Evolutionary conservation across 2,797 vertebrate genomes (phyloP).

Genomic region (Dermochelys coriacea): DNA sequence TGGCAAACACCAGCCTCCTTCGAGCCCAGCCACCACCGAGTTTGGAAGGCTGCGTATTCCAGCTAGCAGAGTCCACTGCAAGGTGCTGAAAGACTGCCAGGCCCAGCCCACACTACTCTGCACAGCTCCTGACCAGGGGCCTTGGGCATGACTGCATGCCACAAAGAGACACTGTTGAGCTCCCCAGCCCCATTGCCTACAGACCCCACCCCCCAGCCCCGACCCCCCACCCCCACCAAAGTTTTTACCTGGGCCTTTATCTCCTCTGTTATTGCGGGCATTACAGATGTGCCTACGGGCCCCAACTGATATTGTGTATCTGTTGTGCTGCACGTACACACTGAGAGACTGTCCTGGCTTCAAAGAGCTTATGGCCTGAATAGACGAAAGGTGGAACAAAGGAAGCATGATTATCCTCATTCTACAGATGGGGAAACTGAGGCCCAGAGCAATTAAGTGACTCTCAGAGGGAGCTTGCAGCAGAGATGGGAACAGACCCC

Average conservation of each 20-base stretch:
- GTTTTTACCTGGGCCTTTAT: background rate
- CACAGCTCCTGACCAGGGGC: background rate
- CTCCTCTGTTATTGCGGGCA: background rate
- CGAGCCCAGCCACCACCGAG: background rate
- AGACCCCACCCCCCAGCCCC: background rate
- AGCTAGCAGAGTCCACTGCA: background rate
- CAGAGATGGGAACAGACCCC: background rate
- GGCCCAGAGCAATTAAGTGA: background rate
- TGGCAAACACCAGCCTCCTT: background rate
- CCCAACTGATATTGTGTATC: background rate
- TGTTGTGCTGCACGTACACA: background rate
- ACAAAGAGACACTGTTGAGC: background rate
- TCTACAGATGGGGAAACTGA: background rate
- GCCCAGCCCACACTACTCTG: background rate
- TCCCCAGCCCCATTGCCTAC: background rate
- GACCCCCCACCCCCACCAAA: background rate
- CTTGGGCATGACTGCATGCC: background rate
- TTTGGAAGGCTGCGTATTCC: background rate
- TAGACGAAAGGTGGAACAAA: background rate
- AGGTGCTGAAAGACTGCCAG: background rate
- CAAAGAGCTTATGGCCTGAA: background rate
- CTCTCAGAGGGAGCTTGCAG: background rate
- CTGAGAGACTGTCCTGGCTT: background rate
- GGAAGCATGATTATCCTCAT: background rate
- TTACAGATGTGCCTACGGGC: background rate